Base-by-base conservation (phyloP, 1,140 invertebrate genomes). In the Drosophila sp. region DNA sequence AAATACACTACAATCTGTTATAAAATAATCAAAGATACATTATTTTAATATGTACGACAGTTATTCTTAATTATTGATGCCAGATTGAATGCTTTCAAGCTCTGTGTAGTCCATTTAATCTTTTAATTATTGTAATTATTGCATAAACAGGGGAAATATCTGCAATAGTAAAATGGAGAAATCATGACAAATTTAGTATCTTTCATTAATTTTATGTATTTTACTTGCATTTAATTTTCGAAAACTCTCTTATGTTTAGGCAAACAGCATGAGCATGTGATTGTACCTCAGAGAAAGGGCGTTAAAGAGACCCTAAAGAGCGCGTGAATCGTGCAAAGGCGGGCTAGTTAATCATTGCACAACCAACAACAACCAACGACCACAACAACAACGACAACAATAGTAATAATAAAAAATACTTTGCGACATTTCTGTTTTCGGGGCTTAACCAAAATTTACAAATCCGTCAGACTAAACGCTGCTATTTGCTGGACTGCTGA, bases 321-420 rank as follows among this genome's bases (percentile, higher is more conserved):
- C 56, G 66, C 46, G 43, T 64, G 27, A 45, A 36, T 27, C 21
- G 46, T 41, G 65, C 53, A 64, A 50, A 61, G 62, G 76, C 75
- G 71, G 76, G 77, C 80, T 72, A 79, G 80, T 79, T 65, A 80
- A 50, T 50, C 74, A 80, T 83, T 83, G 67, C 80, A 83, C 80
- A 83, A 81, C 36, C 59, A 58, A 38, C 53, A 64, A 51, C 64
- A 76, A 62, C 62, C 51, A 46, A 64, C n/a, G n/a, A n/a, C n/a
- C n/a, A n/a, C n/a, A n/a, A n/a, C 59, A 58, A 38, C 53, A 64
- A 51, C 64, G 72, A 62, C 62, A 57, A 46, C 56, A 71, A 48
- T 41, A 25, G 50, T 29, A 27, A 53, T 34, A 29, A 59, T 34
- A 25, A 36, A 43, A 43, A 34, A 65, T 21, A 63, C 71, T 86